phyloP scores from a whole-genome alignment of 2,888 invertebrate genomes.

The Allacma fusca region DNA sequence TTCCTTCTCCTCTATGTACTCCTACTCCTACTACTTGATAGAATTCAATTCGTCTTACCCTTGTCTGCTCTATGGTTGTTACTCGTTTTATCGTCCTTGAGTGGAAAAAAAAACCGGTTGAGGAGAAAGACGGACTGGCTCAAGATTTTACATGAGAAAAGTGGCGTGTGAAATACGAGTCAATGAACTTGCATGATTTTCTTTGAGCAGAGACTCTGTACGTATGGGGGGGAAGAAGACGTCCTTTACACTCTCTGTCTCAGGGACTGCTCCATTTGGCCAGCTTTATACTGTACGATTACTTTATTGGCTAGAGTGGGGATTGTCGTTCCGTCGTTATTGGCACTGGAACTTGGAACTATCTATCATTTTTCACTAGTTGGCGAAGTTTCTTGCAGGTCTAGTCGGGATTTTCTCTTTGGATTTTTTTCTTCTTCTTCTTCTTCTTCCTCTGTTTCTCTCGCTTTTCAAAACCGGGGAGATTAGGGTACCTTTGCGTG shows the following conservation, averaged over 20 bases:
- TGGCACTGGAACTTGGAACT: slow-evolving; percentile 21
- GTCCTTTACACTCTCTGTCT: neutral
- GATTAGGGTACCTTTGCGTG: too few relatives aligned
- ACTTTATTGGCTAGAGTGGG: neutral
- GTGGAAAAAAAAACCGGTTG: too few relatives aligned
- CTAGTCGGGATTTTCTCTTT: neutral
- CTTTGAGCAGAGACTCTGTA: neutral
- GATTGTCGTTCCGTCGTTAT: slow-evolving; percentile 10
- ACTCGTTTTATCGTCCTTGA: too few relatives aligned
- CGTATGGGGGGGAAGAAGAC: neutral
- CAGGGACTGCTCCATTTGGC: slow-evolving; percentile 17
- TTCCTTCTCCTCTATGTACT: too few relatives aligned
- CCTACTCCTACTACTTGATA: too few relatives aligned
- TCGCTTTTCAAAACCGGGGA: too few relatives aligned
- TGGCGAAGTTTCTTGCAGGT: neutral
- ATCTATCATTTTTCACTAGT: slow-evolving; percentile 25
- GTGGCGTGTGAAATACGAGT: slow-evolving; percentile 30
- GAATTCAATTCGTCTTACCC: too few relatives aligned
- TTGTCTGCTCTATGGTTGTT: too few relatives aligned
- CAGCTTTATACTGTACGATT: neutral
- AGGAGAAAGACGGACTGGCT: too few relatives aligned
- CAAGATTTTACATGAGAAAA: neutral
- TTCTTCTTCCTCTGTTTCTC: neutral
- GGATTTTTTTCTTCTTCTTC: too few relatives aligned
- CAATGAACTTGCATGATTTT: slow-evolving; percentile 28